These are phyloP conservation scores for Diplogasteroides magnus DNA, from an alignment of 1,140 invertebrate species.

Conservation along the genomic window DNA sequence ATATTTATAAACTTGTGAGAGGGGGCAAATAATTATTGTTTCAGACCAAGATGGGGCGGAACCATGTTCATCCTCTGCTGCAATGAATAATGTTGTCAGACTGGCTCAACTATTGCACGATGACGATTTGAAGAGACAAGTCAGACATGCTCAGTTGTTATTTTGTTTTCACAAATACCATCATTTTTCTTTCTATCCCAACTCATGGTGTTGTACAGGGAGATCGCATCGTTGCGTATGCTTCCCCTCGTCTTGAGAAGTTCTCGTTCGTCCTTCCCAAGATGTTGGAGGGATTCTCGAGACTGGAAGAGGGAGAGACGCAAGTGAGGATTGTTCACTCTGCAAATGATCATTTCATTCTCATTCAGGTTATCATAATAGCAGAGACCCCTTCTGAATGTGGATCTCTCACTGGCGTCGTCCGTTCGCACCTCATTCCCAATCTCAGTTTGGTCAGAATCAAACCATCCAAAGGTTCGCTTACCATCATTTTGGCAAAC, in stretches of 20 bases:
- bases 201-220: slow-evolving; percentile 20
- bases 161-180: not conserved
- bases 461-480: not conserved
- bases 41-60: slow-evolving; percentile 87
- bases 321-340: not conserved
- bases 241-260: slow-evolving; percentile 29
- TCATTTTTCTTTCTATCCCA: not conserved
- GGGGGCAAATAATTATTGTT: slow-evolving; percentile 42
- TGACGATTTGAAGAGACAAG: slow-evolving; percentile 12
- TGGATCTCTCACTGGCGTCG: not conserved
- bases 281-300: slow-evolving; percentile 24
- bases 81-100: slow-evolving; percentile 73
- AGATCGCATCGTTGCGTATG: slow-evolving; percentile 36
- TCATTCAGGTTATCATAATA: not conserved
- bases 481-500: no score
- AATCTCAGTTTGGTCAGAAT: not conserved
- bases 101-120: slow-evolving; percentile 67
- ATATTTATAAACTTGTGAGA: no score
- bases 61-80: slow-evolving; percentile 82
- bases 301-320: not conserved
- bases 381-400: not conserved
- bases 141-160: not conserved
- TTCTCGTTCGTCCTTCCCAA: slow-evolving; percentile 32
- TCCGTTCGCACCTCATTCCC: not conserved
- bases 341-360: not conserved